Evolutionary conservation across 2,113 vertebrate genomes (phyloP).

Genomic region (Ovibos moschatus): DNA sequence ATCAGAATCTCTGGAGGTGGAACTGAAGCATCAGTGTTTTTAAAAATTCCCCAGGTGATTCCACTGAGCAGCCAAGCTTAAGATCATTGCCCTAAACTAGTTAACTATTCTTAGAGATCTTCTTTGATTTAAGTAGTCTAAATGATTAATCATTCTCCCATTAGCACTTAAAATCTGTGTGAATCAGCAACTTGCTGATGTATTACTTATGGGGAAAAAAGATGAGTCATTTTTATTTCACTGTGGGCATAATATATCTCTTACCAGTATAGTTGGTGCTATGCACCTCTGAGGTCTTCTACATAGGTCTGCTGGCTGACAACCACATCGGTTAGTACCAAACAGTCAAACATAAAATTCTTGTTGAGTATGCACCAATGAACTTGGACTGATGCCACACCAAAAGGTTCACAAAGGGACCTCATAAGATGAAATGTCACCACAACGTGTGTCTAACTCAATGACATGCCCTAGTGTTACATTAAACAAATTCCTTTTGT

Average conservation of each 20-base stretch:
- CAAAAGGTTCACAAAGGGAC: conserved; percentile 42
- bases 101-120: neutral
- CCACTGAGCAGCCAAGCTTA: neutral
- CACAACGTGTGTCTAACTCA: conserved; percentile 39
- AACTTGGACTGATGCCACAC: conserved; percentile 17
- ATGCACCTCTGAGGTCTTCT: neutral
- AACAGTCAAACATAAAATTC: conserved; percentile 9
- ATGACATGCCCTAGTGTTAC: conserved; percentile 28
- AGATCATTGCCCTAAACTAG: neutral
- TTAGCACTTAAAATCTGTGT: neutral
- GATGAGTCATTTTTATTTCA: neutral
- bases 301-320: neutral
- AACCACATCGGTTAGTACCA: neutral
- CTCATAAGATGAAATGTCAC: conserved; percentile 32
- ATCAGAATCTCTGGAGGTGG: neutral
- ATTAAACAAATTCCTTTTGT: conserved; percentile 48
- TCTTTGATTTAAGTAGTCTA: neutral
- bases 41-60: neutral
- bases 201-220: neutral
- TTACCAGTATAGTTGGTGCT: neutral
- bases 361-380: conserved; percentile 32
- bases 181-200: neutral
- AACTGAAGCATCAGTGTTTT: neutral
- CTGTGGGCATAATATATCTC: neutral
- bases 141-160: neutral